A percentile compares a stretch with the other conserved stretches of the same genome.
These are phyloP conservation scores for Seriola quinqueradiata DNA, from an alignment of 2,113 vertebrate species.

Conservation along the genomic window DNA sequence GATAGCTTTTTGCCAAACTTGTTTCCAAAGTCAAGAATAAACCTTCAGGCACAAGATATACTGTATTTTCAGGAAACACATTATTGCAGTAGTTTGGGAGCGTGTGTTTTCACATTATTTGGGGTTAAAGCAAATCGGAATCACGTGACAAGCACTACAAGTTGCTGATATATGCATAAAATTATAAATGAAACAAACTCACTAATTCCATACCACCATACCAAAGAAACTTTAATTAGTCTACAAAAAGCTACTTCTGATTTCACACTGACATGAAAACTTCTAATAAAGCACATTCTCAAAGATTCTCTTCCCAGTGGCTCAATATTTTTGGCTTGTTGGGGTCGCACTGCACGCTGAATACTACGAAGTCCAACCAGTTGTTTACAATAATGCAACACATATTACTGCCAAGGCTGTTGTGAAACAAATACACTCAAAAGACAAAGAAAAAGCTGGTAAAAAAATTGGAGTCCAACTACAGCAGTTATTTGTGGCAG, in stretches of 20 bases:
- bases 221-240: background rate
- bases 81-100: slow-evolving; percentile 30
- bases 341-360: slow-evolving; percentile 5
- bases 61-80: background rate
- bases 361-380: slow-evolving; percentile 22
- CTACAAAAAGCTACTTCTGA: background rate
- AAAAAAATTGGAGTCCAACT: slow-evolving; percentile 14
- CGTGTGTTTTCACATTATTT: slow-evolving; percentile 60
- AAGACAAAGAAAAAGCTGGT: background rate
- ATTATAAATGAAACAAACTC: background rate
- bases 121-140: slow-evolving; percentile 31
- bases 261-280: slow-evolving; percentile 12
- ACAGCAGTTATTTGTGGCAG: slow-evolving; percentile 42
- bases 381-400: slow-evolving; percentile 15
- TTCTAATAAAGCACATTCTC: background rate
- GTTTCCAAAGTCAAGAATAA: background rate
- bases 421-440: slow-evolving; percentile 1
- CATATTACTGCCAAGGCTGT: slow-evolving; percentile 31
- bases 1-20: background rate
- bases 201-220: background rate
- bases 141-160: background rate
- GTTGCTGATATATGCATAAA: background rate
- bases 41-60: background rate
- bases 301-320: slow-evolving; percentile 12
- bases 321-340: slow-evolving; percentile 32